phyloP scores from a whole-genome alignment of 2,888 invertebrate species.

The Silvanus unidentatus region DNA sequence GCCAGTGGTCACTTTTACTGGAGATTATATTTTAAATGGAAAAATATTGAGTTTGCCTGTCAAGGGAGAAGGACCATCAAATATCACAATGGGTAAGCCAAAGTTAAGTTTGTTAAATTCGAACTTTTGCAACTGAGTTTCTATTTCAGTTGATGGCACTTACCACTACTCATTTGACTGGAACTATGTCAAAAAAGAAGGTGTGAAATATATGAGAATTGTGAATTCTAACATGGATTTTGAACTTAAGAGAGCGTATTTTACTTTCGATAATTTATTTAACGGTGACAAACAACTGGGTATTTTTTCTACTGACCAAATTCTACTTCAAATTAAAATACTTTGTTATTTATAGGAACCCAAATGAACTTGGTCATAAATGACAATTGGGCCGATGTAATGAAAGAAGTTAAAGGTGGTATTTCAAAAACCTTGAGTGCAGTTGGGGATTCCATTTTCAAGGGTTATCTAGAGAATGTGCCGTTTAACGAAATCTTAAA shows the following conservation, averaged over 20 bases:
- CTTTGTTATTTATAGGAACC: constrained; percentile 19
- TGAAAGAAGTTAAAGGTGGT: constrained; percentile 15
- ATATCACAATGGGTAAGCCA: too few species aligned
- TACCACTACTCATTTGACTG: constrained; percentile 11
- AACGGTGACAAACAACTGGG: constrained; percentile 25
- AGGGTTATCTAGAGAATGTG: constrained; percentile 9
- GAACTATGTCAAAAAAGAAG: constrained; percentile 11
- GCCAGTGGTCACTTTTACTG: too few species aligned
- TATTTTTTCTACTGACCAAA: constrained; percentile 6
- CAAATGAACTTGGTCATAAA: constrained; percentile 30
- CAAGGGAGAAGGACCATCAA: too few species aligned
- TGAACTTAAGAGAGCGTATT: constrained; percentile 13
- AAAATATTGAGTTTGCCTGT: too few species aligned
- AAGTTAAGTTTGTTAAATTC: too few species aligned
- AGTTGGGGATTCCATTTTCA: constrained; percentile 4
- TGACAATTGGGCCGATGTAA: constrained; percentile 25
- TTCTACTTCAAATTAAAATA: neutral
- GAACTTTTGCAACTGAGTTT: too few species aligned
- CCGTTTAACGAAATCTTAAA: constrained; percentile 14
- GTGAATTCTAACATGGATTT: constrained; percentile 9
- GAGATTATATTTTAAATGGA: too few species aligned
- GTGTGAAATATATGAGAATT: constrained; percentile 14
- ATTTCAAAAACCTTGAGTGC: neutral
- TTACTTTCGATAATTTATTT: constrained; percentile 25
- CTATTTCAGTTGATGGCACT: constrained; percentile 11